phyloP scores from a whole-genome alignment of 2,113 vertebrate genomes.

The Gymnarchus niloticus region DNA sequence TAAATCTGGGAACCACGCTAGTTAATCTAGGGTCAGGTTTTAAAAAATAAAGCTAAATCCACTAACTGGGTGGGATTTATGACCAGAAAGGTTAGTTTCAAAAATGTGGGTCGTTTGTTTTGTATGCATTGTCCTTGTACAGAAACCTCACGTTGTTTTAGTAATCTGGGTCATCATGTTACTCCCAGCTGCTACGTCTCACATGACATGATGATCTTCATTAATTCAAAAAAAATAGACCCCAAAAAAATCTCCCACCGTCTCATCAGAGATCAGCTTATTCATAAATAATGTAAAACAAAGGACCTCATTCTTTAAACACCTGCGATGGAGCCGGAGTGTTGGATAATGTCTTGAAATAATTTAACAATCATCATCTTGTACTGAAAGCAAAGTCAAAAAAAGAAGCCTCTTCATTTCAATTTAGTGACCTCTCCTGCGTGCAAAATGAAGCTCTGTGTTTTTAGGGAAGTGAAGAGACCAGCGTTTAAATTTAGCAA shows the following conservation, averaged over 20 bases:
- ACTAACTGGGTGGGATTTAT: not conserved
- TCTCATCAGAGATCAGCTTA: not conserved
- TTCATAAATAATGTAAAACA: constrained; percentile 3
- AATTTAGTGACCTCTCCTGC: not conserved
- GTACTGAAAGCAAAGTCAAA: not conserved
- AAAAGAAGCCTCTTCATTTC: not conserved
- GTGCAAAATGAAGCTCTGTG: not conserved
- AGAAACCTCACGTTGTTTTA: not conserved
- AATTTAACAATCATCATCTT: not conserved
- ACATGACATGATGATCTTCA: constrained; percentile 6
- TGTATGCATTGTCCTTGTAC: not conserved
- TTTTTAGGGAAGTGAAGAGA: not conserved
- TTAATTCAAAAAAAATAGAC: not conserved
- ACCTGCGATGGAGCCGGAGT: not conserved
- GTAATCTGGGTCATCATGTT: constrained; percentile 10
- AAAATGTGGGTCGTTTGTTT: constrained; percentile 1
- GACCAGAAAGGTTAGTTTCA: not conserved
- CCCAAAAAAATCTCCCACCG: not conserved
- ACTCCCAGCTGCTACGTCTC: not conserved
- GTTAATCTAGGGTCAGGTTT: no score
- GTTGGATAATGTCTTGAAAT: not conserved
- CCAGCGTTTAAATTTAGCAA: not conserved
- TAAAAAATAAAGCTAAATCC: no score
- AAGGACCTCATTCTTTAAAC: not conserved
- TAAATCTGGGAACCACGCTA: no score